These are phyloP conservation scores for Kryptopterus vitreolus DNA, from an alignment of 2,797 vertebrate species.

Conservation along the genomic window DNA sequence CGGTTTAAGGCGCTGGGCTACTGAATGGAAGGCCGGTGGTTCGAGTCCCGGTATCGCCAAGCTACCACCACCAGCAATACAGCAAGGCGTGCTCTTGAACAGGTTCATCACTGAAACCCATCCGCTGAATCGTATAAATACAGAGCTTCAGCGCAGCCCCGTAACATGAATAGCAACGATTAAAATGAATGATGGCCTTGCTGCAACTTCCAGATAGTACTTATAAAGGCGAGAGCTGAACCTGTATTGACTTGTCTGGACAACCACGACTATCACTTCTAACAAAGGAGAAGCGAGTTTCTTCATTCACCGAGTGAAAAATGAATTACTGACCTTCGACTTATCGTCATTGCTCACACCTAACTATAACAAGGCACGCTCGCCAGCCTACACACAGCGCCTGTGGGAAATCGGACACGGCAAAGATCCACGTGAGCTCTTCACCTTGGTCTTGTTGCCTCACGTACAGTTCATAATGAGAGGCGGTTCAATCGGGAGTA, in stretches of 20 bases:
- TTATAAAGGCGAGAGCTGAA: not conserved
- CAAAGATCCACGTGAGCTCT: constrained; percentile 11
- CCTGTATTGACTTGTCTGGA: not conserved
- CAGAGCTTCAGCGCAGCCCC: too few relatives aligned
- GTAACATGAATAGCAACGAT: too few relatives aligned
- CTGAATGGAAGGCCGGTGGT: too few relatives aligned
- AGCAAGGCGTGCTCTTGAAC: too few relatives aligned
- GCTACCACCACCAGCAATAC: too few relatives aligned
- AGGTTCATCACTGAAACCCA: too few relatives aligned
- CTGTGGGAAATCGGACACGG: constrained; percentile 19
- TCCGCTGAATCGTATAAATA: too few relatives aligned
- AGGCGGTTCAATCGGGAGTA: not conserved
- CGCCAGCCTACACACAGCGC: not conserved
- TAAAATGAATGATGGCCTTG: too few relatives aligned
- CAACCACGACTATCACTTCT: not conserved
- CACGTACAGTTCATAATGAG: constrained; percentile 30
- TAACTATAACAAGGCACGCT: not conserved
- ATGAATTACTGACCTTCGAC: not conserved
- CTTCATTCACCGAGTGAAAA: not conserved
- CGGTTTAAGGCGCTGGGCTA: too few relatives aligned
- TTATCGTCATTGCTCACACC: not conserved
- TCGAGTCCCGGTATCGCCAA: too few relatives aligned
- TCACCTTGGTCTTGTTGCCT: constrained; percentile 14
- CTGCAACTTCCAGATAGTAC: too few relatives aligned
- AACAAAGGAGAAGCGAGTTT: too few relatives aligned